Base-by-base conservation (phyloP, 35 echinoderm and acorn worm genomes). In the Lytechinus variegatus region DNA sequence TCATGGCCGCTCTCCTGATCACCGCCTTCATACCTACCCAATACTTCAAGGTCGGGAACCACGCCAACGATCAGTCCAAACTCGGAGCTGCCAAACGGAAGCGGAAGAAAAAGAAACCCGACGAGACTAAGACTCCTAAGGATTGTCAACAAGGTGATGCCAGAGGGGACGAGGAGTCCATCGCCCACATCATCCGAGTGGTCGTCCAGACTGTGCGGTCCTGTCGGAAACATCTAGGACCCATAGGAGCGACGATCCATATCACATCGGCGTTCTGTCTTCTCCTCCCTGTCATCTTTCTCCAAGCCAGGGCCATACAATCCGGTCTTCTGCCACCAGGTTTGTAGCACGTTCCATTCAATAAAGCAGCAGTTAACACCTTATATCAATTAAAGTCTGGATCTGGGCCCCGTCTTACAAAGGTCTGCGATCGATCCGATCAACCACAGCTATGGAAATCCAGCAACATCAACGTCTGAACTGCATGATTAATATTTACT, bases 201-300 rank as follows among this genome's bases (percentile, higher is more conserved):
- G 71, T 87, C 27, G 94, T 95, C 53, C 94, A 87, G 21, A 27
- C 58, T 6, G 56, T 90, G 27, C 27, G 16, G 27, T 44, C 88
- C 52, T 90, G 93, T 44, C 96, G 94, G n/a, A 97, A 98, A 53
- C 98, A 99, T 89, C 71, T 99, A 60, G 98, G 97, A 54, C 98
- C 98, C 6, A 88, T 99, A 6, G 98, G 98, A 27, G 98, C 98
- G 0, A 99, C 98, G 0, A 86, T 97, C 16, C 97, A 97, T 24
- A 97, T 99, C 27, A 89, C 97, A 28, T 99, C 98, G 54, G 98
- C 98, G 54, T 99, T 99, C 79, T 99, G 98, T 96, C 95, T 99
- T n/a, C 89, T 99, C 10, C 92, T 99, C 52, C 98, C 98, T 52
- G 92, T 99, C 54, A 97, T 99, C 95, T 97, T 99, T 56, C 93